Conservation (phyloP, 2,888 invertebrate genomes). For the Drosophila silvestris region DNA sequence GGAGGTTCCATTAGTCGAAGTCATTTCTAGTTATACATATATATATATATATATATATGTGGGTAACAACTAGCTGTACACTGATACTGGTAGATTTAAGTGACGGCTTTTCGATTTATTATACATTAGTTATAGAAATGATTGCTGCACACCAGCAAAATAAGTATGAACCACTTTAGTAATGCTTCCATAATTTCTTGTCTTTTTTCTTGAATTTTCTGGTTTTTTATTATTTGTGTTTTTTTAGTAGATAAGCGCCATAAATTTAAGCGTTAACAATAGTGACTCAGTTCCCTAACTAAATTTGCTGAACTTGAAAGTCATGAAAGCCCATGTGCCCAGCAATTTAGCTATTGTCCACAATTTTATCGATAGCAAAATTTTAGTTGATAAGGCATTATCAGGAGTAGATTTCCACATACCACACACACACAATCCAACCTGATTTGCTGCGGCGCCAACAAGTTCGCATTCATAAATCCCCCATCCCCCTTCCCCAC, state of each 20-base stretch:
- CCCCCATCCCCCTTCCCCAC: not conserved
- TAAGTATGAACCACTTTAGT: slow-evolving; percentile 24
- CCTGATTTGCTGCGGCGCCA: slow-evolving; percentile 30
- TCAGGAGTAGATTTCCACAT: slow-evolving; percentile 58
- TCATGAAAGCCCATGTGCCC: slow-evolving; percentile 22
- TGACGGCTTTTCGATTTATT: slow-evolving; percentile 38
- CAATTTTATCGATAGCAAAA: slow-evolving; percentile 57
- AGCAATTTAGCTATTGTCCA: slow-evolving; percentile 6
- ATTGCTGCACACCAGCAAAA: slow-evolving; percentile 15
- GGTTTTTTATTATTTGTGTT: not conserved
- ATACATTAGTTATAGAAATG: slow-evolving; percentile 50
- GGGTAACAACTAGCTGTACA: not conserved
- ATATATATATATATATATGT: not conserved
- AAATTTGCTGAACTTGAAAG: slow-evolving; percentile 60
- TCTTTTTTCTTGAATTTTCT: slow-evolving; percentile 6
- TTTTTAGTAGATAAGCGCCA: slow-evolving; percentile 29
- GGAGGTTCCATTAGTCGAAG: slow-evolving; percentile 28
- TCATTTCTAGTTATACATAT: slow-evolving; percentile 27
- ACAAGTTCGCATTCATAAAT: not conserved
- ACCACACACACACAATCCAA: not conserved
- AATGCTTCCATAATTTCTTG: slow-evolving; percentile 40
- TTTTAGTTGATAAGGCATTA: slow-evolving; percentile 65
- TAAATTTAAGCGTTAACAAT: slow-evolving; percentile 15
- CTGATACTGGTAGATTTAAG: slow-evolving; percentile 6
- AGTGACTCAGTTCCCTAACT: slow-evolving; percentile 33